Conservation (phyloP, 1,140 invertebrate genomes). For the Capitella teleta region DNA sequence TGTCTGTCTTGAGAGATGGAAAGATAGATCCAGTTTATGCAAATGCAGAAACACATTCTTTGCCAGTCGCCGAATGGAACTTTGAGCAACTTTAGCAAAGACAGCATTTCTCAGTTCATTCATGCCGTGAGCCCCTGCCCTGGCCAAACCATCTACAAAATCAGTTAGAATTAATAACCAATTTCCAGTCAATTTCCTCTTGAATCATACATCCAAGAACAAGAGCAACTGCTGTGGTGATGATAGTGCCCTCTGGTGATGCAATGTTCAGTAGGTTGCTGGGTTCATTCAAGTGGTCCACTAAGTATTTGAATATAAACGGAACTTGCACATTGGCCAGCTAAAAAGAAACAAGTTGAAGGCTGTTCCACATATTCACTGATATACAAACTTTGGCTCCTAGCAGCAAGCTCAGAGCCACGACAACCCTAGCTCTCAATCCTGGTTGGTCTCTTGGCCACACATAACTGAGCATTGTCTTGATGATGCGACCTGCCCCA, state of each 20-base stretch:
- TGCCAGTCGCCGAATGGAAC: slow-evolving; percentile 87
- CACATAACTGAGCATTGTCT: slow-evolving; percentile 78
- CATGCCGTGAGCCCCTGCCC: slow-evolving; percentile 76
- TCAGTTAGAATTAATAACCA: too few species aligned
- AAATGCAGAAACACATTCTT: slow-evolving; percentile 95
- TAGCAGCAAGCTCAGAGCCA: slow-evolving; percentile 56
- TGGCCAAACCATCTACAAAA: slow-evolving; percentile 75
- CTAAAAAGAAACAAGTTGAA: slow-evolving; percentile 22
- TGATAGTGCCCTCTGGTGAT: slow-evolving; percentile 32
- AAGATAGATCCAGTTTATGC: slow-evolving; percentile 86
- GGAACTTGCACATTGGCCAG: slow-evolving; percentile 85
- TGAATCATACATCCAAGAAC: slow-evolving; percentile 88
- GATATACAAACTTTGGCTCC: slow-evolving; percentile 42
- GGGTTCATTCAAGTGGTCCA: slow-evolving; percentile 75
- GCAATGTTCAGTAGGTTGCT: slow-evolving; percentile 36
- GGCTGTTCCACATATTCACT: background rate
- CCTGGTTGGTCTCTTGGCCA: slow-evolving; percentile 86
- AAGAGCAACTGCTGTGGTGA: slow-evolving; percentile 57
- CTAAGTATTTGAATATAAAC: slow-evolving; percentile 89
- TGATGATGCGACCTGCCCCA: slow-evolving; percentile 66
- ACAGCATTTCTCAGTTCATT: slow-evolving; percentile 96
- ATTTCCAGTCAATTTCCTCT: too few species aligned
- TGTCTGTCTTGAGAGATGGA: slow-evolving; percentile 89
- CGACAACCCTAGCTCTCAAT: slow-evolving; percentile 68
- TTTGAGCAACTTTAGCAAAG: slow-evolving; percentile 95